Percentiles rank a stretch among this genome's conserved stretches.
Evolutionary conservation across 2,888 invertebrate species (phyloP).

Genomic region (Octodonta nipae): DNA sequence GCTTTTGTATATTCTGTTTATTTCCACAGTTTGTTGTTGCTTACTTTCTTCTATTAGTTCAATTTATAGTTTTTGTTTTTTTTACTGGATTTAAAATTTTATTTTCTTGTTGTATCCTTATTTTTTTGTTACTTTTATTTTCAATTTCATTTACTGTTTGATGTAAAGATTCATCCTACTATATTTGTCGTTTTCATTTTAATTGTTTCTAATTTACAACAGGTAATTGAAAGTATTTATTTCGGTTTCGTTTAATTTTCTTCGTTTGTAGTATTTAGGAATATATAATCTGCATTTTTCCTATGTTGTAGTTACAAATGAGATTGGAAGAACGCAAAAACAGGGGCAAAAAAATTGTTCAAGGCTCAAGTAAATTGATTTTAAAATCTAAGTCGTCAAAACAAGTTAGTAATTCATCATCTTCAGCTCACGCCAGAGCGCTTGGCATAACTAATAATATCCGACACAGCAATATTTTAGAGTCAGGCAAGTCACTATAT

Average conservation of each 20-base stretch:
- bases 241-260: background rate
- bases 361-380: conserved; percentile 30
- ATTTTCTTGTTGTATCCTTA: too few relatives aligned
- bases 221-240: too few relatives aligned
- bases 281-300: background rate
- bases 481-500: conserved; percentile 19
- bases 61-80: too few relatives aligned
- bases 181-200: too few relatives aligned
- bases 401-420: conserved; percentile 20
- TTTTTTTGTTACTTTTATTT: too few relatives aligned
- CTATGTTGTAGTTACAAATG: conserved; percentile 33
- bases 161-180: too few relatives aligned
- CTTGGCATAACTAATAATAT: too few relatives aligned
- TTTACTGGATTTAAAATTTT: too few relatives aligned
- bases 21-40: too few relatives aligned
- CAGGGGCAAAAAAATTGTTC: conserved; percentile 34
- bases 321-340: conserved; percentile 44
- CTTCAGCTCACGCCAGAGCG: conserved; percentile 23
- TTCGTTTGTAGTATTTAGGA: background rate
- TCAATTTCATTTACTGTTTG: too few relatives aligned
- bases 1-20: too few relatives aligned
- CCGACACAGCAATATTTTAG: conserved; percentile 24
- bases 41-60: too few relatives aligned
- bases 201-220: background rate
- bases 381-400: conserved; percentile 22